Conservation (phyloP, 2,113 vertebrate genomes). For the Genyomyrus donnyi region DNA sequence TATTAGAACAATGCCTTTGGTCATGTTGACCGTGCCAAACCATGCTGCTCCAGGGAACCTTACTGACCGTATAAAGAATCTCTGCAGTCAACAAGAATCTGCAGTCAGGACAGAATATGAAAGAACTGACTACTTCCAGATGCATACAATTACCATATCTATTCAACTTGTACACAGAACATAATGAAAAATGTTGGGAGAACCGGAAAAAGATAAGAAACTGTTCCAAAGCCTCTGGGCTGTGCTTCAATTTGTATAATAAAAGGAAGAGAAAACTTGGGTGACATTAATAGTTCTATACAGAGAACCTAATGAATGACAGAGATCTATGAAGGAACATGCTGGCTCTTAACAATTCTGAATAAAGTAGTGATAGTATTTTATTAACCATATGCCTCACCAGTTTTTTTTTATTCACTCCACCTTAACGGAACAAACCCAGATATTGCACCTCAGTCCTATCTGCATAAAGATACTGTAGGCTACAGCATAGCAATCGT, state of each 20-base stretch:
- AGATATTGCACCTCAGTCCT: not conserved
- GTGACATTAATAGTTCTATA: not conserved
- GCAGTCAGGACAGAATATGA: not conserved
- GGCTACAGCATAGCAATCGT: not conserved
- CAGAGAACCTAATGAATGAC: not conserved
- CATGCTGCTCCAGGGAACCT: not conserved
- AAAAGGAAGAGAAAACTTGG: not conserved
- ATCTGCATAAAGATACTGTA: not conserved
- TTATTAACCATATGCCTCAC: not conserved
- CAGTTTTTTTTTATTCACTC: not conserved
- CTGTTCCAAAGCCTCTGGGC: not conserved
- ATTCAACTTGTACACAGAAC: not conserved
- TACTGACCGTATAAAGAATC: not conserved
- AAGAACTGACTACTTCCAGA: not conserved
- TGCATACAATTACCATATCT: not conserved
- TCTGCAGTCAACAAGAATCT: not conserved
- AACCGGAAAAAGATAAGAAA: not conserved
- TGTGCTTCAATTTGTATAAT: not conserved
- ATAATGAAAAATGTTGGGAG: not conserved
- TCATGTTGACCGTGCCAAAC: not conserved
- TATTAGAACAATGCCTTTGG: not conserved
- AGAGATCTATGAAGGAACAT: not conserved
- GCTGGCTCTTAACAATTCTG: not conserved
- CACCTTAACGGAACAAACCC: not conserved
- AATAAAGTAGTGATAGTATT: not conserved